phyloP scores from a whole-genome alignment of 2,797 vertebrate species.

The Acestrorhynchus altus region DNA sequence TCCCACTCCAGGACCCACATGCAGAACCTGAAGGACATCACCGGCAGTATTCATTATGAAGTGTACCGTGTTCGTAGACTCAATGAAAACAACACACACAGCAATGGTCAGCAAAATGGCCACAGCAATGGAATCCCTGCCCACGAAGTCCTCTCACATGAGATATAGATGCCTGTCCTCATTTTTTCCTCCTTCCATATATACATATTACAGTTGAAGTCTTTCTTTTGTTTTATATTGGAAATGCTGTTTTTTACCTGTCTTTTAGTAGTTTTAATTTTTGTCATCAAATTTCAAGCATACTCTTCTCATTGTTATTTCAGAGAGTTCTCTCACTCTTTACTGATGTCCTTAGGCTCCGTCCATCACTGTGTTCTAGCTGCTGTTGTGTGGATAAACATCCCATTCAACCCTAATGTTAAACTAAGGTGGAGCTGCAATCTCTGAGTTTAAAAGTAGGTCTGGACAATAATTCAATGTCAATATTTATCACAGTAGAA shows the following conservation, averaged over 20 bases:
- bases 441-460: too few relatives aligned
- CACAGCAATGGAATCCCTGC: constrained; percentile 84
- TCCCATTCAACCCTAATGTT: too few relatives aligned
- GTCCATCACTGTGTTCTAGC: neutral
- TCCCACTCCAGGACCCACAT: constrained; percentile 88
- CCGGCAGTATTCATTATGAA: constrained; percentile 96
- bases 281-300: neutral
- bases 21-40: constrained; percentile 99
- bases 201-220: neutral
- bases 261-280: neutral
- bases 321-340: neutral
- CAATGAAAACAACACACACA: constrained; percentile 85
- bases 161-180: constrained; percentile 81
- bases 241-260: neutral
- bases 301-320: too few relatives aligned
- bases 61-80: constrained; percentile 92
- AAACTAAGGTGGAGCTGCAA: neutral
- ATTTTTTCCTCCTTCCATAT: constrained; percentile 26
- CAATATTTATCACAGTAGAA: too few relatives aligned
- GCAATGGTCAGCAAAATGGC: constrained; percentile 69
- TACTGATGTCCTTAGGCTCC: neutral
- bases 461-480: too few relatives aligned
- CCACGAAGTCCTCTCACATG: constrained; percentile 85
- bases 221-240: neutral
- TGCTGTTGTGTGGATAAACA: neutral